Percentiles rank a stretch among this genome's conserved stretches.
phyloP scores from a whole-genome alignment of 2,113 vertebrate genomes.

The Nycticorax nycticorax region DNA sequence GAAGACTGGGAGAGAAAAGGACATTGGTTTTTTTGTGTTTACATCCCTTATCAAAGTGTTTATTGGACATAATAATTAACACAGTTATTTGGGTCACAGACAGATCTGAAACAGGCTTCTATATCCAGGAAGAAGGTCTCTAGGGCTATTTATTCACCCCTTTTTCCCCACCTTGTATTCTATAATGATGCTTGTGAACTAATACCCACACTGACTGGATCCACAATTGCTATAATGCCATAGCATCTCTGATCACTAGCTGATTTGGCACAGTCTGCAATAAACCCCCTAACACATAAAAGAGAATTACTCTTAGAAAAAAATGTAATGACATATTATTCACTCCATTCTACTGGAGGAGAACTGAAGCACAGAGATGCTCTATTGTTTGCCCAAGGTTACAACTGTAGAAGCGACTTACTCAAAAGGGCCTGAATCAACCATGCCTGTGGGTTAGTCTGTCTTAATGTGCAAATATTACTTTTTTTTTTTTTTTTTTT shows the following conservation, averaged over 20 bases:
- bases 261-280: neutral
- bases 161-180: rapidly evolving
- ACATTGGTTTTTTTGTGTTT: neutral
- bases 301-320: neutral
- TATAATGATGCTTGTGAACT: neutral
- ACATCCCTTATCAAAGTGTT: neutral
- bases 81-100: neutral
- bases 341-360: neutral
- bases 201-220: neutral
- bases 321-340: neutral
- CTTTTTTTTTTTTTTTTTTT: neutral
- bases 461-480: neutral
- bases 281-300: neutral
- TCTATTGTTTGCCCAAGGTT: neutral
- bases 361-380: neutral
- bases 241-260: neutral
- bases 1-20: neutral
- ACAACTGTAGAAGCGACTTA: neutral
- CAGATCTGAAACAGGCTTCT: neutral
- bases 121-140: neutral
- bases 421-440: neutral
- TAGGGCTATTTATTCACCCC: neutral
- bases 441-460: neutral
- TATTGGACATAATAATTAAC: neutral
- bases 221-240: neutral